Evolutionary conservation across 2,888 invertebrate species (phyloP), one percentile per base, ranked within the genome.

Genomic region (Steinernema carpocapsae): DNA sequence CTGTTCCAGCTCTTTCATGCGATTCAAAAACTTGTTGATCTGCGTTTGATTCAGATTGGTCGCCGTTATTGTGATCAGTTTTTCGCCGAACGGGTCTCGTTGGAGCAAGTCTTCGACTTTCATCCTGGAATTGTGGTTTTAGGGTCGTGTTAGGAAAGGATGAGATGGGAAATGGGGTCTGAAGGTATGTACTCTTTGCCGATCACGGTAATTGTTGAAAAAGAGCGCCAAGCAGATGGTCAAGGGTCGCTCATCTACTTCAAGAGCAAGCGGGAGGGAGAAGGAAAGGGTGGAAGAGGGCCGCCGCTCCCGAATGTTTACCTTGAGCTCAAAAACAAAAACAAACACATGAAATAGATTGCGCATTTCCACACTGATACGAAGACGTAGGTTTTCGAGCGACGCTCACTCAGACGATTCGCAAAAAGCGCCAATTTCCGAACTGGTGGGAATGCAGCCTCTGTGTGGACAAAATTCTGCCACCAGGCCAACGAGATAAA

Each of bases 401-500:
- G 91, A 0, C 93, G 93, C 73, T 91, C 89, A 77, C 91, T 92
- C 79, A 96, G 90, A 73, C 93, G 92, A 72, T 77, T 77, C 71
- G 84, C 77, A 84, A 83, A 72, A 78, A 76, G 72, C 2, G 82
- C 83, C 37, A 86, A 70, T 6, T 76, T 51, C 52, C 84, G 86
- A 85, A 88, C 79, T 19, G 83, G 83, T 10, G 83, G 92, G 78
- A 95, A 91, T 0, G 94, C 92, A 74, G 95, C 94, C 84, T 93
- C 92, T 75, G 92, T 91, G 75, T 94, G 93, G 0, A 95, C 94
- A 88, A 94, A 97, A 89, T 97, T 97, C 89, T 97, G 97, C 97
- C 97, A 97, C 95, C 96, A 97, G 29, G 94, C 94, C 48, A 94
- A 91, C 0, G 97, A 97, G 79, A 94, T 93, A 84, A 95, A 91